A percentile compares a stretch with the other conserved stretches of the same genome.
These are phyloP conservation scores for Cybosia mesomella DNA, from an alignment of 2,888 invertebrate genomes.

Conservation along the genomic window DNA sequence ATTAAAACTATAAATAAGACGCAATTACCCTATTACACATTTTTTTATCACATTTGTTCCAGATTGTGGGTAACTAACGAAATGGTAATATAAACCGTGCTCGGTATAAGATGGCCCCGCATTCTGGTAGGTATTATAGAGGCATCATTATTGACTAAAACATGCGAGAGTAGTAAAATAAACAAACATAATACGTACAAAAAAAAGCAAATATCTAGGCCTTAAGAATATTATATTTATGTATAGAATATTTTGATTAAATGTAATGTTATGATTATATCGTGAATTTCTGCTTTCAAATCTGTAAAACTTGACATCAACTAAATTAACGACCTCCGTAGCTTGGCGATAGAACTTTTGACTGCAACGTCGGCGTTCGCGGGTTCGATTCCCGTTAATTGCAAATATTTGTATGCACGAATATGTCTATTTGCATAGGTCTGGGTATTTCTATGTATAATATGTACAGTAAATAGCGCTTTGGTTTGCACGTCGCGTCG, in stretches of 20 bases:
- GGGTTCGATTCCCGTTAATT: too few species aligned
- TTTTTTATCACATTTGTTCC: conserved; percentile 29
- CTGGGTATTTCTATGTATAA: too few species aligned
- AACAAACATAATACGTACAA: conserved; percentile 20
- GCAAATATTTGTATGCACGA: too few species aligned
- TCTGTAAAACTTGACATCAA: not conserved
- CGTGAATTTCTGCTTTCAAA: not conserved
- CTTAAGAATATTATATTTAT: not conserved
- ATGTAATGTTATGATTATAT: not conserved
- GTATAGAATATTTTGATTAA: not conserved
- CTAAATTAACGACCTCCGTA: not conserved
- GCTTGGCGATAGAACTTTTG: too few species aligned
- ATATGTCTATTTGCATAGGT: too few species aligned
- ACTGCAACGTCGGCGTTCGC: too few species aligned
- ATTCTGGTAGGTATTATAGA: conserved; percentile 35
- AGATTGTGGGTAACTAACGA: conserved; percentile 28
- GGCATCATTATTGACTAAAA: conserved; percentile 32
- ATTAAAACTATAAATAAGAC: not conserved
- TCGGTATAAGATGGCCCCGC: conserved; percentile 39
- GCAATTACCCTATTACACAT: conserved; percentile 28
- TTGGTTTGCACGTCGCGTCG: too few species aligned
- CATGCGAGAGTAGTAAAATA: conserved; percentile 43
- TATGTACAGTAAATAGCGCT: too few species aligned
- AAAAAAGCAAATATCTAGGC: too few species aligned
- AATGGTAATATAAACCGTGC: conserved; percentile 33